A percentile compares a stretch with the other conserved stretches of the same genome.
Conservation (phyloP, 2,888 invertebrate species). For the Eilema caniola region DNA sequence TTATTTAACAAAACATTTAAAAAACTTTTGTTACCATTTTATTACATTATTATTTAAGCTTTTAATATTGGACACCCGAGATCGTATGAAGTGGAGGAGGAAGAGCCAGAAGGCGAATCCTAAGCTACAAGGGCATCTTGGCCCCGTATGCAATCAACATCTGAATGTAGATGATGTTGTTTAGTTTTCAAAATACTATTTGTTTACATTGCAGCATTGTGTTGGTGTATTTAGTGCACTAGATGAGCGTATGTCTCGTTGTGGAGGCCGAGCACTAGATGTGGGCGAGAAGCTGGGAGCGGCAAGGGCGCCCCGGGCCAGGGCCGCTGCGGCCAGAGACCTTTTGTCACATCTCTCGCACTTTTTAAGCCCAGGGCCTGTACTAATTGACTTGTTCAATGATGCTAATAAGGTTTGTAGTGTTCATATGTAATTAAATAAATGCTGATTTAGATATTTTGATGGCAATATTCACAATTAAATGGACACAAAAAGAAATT, state of each 20-base stretch:
- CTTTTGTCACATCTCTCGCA: slow-evolving; percentile 96
- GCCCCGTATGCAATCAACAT: too few species aligned
- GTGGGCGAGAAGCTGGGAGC: slow-evolving; percentile 99
- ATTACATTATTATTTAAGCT: too few species aligned
- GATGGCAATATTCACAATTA: too few species aligned
- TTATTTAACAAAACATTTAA: too few species aligned
- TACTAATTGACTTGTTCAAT: slow-evolving; percentile 94
- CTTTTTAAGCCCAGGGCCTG: slow-evolving; percentile 94
- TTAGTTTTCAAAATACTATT: neutral
- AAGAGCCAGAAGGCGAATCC: too few species aligned
- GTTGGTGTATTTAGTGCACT: slow-evolving; percentile 96
- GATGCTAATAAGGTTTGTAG: slow-evolving; percentile 91
- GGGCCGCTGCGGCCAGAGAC: slow-evolving; percentile 98
- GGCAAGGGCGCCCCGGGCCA: slow-evolving; percentile 96
- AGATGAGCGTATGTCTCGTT: slow-evolving; percentile 98
- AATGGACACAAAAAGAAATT: too few species aligned
- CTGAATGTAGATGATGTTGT: too few species aligned
- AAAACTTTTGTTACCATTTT: too few species aligned
- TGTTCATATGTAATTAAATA: neutral
- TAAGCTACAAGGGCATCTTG: too few species aligned
- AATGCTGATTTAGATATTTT: too few species aligned
- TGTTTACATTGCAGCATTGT: slow-evolving; percentile 87
- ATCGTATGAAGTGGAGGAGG: too few species aligned
- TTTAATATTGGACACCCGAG: too few species aligned
- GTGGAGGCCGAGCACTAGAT: slow-evolving; percentile 98